phyloP scores from a whole-genome alignment of 2,888 invertebrate species.

The Cristatella mucedo region DNA sequence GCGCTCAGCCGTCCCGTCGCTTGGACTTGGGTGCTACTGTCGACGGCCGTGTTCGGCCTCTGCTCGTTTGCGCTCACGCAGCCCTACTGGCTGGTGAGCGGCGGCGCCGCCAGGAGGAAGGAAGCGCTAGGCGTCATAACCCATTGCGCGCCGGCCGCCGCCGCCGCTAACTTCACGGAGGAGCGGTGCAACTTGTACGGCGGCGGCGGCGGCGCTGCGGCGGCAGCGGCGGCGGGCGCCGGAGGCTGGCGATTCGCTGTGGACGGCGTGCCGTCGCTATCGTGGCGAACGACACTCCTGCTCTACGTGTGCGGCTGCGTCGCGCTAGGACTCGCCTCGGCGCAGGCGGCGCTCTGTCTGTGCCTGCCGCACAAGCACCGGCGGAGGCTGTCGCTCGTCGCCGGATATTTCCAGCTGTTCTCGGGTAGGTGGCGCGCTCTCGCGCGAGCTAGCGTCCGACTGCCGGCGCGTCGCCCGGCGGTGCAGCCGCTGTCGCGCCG shows the following conservation, averaged over 20 bases:
- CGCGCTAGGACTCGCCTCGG: neutral
- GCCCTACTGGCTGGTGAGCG: conserved; percentile 3
- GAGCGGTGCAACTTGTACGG: neutral
- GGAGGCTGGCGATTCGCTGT: neutral
- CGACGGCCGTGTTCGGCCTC: neutral
- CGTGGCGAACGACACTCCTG: neutral
- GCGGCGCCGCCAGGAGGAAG: neutral
- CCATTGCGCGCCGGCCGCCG: neutral
- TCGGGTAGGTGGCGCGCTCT: no score
- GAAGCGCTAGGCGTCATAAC: conserved; percentile 1
- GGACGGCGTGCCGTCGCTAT: neutral
- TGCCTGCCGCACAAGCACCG: neutral
- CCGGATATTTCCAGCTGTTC: conserved; percentile 1
- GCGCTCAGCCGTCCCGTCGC: neutral
- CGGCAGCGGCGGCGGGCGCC: neutral
- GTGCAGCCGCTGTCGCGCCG: no score
- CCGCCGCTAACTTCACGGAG: neutral
- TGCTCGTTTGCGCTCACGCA: neutral
- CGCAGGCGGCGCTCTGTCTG: neutral
- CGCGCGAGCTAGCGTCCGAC: no score
- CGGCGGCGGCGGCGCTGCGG: neutral
- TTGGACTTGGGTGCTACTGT: conserved; percentile 4
- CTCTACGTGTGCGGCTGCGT: neutral
- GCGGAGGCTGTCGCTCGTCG: neutral
- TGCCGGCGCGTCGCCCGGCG: no score